A percentile compares a stretch with the other conserved stretches of the same genome.
phyloP scores from a whole-genome alignment of 2,888 invertebrate species.

The Aspidiotus destructor region DNA sequence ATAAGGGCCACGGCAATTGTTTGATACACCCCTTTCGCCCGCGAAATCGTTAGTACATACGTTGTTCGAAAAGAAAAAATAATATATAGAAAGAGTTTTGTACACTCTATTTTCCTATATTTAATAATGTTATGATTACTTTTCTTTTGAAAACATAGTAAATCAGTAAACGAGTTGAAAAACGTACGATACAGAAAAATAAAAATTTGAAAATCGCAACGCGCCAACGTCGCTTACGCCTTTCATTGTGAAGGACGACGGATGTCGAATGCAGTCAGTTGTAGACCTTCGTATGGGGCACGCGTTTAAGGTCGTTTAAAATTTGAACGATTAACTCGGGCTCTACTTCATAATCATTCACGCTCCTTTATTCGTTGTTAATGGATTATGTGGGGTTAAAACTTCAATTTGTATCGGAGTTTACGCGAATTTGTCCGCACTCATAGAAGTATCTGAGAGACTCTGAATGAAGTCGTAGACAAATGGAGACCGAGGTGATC shows the following conservation, averaged over 20 bases:
- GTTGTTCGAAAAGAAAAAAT: neutral
- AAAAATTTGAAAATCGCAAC: neutral
- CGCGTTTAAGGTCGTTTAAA: too few species aligned
- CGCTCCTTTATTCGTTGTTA: too few species aligned
- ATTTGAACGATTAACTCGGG: too few species aligned
- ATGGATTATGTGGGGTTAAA: too few species aligned
- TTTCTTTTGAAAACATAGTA: conserved; percentile 2
- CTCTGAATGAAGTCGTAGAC: too few species aligned
- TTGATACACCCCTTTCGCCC: conserved; percentile 6
- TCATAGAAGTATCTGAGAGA: too few species aligned
- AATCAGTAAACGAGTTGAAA: conserved; percentile 3
- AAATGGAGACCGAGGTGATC: too few species aligned
- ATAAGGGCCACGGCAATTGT: conserved; percentile 17
- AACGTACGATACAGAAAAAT: neutral
- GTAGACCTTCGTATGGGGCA: neutral
- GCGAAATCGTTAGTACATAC: neutral
- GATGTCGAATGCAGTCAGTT: neutral
- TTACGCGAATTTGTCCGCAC: too few species aligned
- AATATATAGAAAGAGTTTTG: neutral
- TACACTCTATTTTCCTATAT: conserved; percentile 7
- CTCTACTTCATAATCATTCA: too few species aligned
- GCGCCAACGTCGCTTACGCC: neutral
- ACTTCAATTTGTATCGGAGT: too few species aligned
- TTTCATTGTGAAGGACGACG: neutral
- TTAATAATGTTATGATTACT: conserved; percentile 22